phyloP scores from a whole-genome alignment of 2,888 invertebrate genomes.

The Neoscelio sp. region DNA sequence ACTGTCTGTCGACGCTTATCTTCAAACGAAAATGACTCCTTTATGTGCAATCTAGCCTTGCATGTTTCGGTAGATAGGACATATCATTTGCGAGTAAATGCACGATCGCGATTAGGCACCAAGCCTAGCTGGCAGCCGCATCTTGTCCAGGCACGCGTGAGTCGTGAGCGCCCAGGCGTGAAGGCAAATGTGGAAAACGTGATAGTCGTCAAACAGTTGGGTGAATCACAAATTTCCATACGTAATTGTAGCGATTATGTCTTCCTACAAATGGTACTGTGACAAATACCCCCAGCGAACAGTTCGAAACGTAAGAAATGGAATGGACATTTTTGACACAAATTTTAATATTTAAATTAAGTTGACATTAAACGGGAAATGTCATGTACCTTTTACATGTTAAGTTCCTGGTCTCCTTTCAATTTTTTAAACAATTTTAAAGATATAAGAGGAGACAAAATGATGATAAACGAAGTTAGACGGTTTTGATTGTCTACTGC shows the following conservation, averaged over 20 bases:
- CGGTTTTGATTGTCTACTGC: no score
- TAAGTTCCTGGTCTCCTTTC: no score
- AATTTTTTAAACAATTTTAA: no score
- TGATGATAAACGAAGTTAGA: no score
- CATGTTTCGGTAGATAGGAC: slow-evolving; percentile 59
- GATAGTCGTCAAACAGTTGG: slow-evolving; percentile 72
- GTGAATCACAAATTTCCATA: slow-evolving; percentile 82
- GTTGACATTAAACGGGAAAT: no score
- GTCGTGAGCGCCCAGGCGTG: slow-evolving; percentile 64
- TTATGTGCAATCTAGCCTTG: slow-evolving; percentile 55
- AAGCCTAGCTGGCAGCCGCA: slow-evolving; percentile 32
- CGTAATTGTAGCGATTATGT: slow-evolving; percentile 81
- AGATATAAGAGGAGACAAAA: no score
- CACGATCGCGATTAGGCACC: slow-evolving; percentile 58
- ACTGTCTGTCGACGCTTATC: slow-evolving; percentile 53
- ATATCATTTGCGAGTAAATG: slow-evolving; percentile 55
- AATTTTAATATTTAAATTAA: slow-evolving; percentile 19
- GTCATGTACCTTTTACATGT: no score
- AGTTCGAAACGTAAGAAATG: slow-evolving; percentile 11
- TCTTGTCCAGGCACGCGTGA: slow-evolving; percentile 58
- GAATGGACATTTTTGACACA: slow-evolving; percentile 2
- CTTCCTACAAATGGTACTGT: slow-evolving; percentile 79
- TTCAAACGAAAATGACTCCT: slow-evolving; percentile 63
- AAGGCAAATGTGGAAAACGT: slow-evolving; percentile 70
- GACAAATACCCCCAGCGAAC: slow-evolving; percentile 49